A percentile compares a stretch with the other conserved stretches of the same genome.
Conservation (phyloP, 2,888 invertebrate genomes). For the Aporophyla nigra region DNA sequence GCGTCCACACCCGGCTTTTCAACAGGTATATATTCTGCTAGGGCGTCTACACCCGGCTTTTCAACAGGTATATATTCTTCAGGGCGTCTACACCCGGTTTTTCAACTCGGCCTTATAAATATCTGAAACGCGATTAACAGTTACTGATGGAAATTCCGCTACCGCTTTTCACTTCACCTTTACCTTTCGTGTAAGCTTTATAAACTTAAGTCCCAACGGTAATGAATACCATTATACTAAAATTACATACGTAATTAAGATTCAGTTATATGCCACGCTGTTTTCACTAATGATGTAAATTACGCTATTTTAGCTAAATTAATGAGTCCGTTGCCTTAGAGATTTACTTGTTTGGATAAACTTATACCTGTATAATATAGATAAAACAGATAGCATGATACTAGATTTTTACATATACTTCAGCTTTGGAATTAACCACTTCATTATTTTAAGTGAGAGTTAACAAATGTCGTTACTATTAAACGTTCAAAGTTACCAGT, state of each 20-base stretch:
- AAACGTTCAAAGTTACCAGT: background rate
- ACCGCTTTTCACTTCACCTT: conserved; percentile 12
- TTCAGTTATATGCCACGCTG: conserved; percentile 44
- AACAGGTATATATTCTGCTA: too few species aligned
- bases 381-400: conserved; percentile 24
- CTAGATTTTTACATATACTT: background rate
- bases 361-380: background rate
- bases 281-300: conserved; percentile 48
- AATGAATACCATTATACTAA: conserved; percentile 51
- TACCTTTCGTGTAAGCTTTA: conserved; percentile 30
- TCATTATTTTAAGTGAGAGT: background rate
- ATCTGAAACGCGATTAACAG: background rate
- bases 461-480: background rate
- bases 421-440: background rate
- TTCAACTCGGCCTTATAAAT: too few species aligned
- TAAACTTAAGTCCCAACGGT: conserved; percentile 40
- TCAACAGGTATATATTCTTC: too few species aligned
- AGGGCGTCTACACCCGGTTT: too few species aligned
- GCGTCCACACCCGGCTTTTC: too few species aligned
- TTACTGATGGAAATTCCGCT: conserved; percentile 1
- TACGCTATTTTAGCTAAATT: conserved; percentile 45
- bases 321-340: conserved; percentile 24
- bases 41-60: too few species aligned
- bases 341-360: conserved; percentile 26
- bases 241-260: conserved; percentile 57